Evolutionary conservation across 2,113 vertebrate species (phyloP).

Genomic region (Mesitornis unicolor): DNA sequence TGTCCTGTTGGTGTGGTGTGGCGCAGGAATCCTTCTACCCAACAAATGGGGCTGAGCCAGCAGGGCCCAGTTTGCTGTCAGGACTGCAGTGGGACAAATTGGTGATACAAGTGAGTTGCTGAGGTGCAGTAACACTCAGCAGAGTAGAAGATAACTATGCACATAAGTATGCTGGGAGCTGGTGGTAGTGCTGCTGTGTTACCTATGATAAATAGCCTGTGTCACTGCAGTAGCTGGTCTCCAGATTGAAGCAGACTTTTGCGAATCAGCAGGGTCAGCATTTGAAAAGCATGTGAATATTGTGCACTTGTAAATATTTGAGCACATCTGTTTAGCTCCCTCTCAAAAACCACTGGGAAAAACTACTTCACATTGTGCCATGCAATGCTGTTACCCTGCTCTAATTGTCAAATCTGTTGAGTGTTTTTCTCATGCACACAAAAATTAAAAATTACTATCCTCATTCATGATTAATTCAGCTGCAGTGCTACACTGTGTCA

Average conservation of each 20-base stretch:
- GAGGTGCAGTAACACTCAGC: neutral
- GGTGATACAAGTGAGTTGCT: neutral
- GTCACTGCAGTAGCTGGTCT: constrained; percentile 36
- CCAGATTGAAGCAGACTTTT: constrained; percentile 66
- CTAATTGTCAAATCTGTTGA: constrained; percentile 76
- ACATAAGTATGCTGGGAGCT: neutral
- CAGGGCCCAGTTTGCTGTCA: neutral
- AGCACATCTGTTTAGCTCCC: constrained; percentile 76
- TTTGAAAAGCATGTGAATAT: constrained; percentile 73
- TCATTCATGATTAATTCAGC: constrained; percentile 78
- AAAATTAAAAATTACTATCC: constrained; percentile 73
- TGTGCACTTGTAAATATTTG: constrained; percentile 79
- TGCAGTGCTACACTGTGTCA: constrained; percentile 67
- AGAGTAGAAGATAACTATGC: neutral
- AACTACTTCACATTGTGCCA: constrained; percentile 64
- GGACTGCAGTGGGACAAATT: neutral
- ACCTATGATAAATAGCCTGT: constrained; percentile 37
- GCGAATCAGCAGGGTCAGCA: constrained; percentile 68
- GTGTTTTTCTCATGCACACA: constrained; percentile 73
- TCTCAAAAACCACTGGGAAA: constrained; percentile 70
- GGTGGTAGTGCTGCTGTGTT: neutral
- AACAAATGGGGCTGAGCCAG: neutral
- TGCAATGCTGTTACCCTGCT: constrained; percentile 62
- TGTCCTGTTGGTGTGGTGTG: neutral
- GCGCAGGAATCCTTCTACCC: neutral